Evolutionary conservation across 2,113 vertebrate genomes (phyloP).

Genomic region (Nothocercus nigrocapillus): DNA sequence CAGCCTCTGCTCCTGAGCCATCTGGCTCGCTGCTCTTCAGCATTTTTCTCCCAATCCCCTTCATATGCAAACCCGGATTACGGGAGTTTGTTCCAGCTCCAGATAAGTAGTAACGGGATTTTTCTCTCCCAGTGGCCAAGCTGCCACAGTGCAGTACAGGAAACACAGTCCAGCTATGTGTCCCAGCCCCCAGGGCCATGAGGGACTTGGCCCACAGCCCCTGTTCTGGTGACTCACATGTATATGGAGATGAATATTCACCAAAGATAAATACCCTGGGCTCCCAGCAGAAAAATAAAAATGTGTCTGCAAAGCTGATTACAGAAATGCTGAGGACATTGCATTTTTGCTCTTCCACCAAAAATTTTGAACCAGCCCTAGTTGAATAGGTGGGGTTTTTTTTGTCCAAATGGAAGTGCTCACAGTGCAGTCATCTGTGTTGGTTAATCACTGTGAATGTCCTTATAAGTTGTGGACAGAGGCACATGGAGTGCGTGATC

Average conservation of each 20-base stretch:
- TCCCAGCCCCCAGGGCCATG: not conserved
- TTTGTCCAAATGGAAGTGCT: not conserved
- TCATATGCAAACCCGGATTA: not conserved
- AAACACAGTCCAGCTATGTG: not conserved
- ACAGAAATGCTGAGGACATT: not conserved
- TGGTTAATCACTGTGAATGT: not conserved
- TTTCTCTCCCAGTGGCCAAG: constrained; percentile 3
- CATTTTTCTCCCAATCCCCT: constrained; percentile 10
- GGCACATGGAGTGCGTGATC: not conserved
- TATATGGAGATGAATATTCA: not conserved
- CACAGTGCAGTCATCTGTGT: not conserved
- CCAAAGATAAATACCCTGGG: not conserved
- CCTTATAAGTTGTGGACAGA: not conserved
- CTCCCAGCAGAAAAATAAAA: not conserved
- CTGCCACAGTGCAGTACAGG: not conserved
- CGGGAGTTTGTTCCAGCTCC: constrained; percentile 19
- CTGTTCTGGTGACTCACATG: not conserved
- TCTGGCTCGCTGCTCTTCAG: constrained; percentile 15
- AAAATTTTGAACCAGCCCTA: not conserved
- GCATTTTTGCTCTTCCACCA: not conserved
- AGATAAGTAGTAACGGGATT: constrained; percentile 26
- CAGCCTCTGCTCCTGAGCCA: not conserved
- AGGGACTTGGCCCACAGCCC: not conserved
- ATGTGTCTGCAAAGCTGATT: not conserved
- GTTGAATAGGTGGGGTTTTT: not conserved